Evolutionary conservation across 2,113 vertebrate species (phyloP), one percentile per base, ranked within the genome.

Genomic region (Procavia capensis): DNA sequence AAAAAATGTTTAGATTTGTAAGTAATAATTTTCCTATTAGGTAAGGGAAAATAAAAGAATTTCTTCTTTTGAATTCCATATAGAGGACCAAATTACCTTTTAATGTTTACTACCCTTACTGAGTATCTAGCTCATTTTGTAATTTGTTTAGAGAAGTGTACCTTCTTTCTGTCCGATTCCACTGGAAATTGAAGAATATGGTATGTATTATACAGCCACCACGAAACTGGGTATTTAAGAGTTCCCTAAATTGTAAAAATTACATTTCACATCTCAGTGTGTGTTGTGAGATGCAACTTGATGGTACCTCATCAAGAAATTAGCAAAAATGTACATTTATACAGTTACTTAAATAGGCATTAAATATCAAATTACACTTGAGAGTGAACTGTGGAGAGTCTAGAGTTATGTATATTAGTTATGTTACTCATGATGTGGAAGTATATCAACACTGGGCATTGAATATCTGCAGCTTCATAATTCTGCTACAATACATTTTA

Each of bases 11-110:
- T 54, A 9, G 2, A 16, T 54, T 17, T 11, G 50, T 54, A 54
- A 13, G 9, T 2, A 54, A 11, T 54, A 16, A 3, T 16, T 54
- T 54, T 54, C 50, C 50, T 54, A 16, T 14, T 50, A 54, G 24
- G 0, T 59, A 20, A 87, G 39, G 66, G 29, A 20, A 27, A 34
- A n/a, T 0, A 2, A 0, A n/a, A n/a, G n/a, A n/a, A n/a, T n/a
- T n/a, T n/a, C n/a, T n/a, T n/a, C n/a, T 1, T 47, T 59, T 4
- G 36, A 45, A 5, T 54, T 81, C 61, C 72, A 25, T 20, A 17
- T 4, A 54, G 4, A 84, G 14, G 68, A n/a, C 0, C 5, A 47
- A n/a, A 88, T 24, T 4, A 1, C 82, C 22, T 41, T 76, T 72
- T 3, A 25, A 9, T 31, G 8, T 82, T 88, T 66, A 57, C 25